Evolutionary conservation across 2,113 vertebrate species (phyloP), one percentile per base, ranked within the genome.

Genomic region (Hyperoodon ampullatus): DNA sequence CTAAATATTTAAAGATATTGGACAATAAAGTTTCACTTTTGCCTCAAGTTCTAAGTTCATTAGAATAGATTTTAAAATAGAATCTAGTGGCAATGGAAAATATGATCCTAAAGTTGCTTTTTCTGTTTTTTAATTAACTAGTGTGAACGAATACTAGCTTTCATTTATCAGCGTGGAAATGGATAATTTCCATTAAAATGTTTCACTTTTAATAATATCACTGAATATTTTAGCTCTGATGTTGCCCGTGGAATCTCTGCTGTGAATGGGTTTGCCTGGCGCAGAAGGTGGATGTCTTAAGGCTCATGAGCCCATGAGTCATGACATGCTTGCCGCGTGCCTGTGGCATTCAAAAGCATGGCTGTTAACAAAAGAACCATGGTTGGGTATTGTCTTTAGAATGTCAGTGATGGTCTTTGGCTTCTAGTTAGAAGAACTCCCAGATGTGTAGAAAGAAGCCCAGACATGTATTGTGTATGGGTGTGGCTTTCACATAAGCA

Each of bases 111-210:
- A 90, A 80, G 50, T 90, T 80, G 63, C 21, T 78, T 92, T 66
- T 95, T 81, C 35, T 86, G 44, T 55, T 58, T 77, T 80, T 88
- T 28, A 16, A 88, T 75, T 61, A 60, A 53, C 15, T 55, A 26
- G 30, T 50, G 4, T 68, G 72, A 55, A 8, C 14, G 35, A 90
- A 78, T 4, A 68, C 58, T 47, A 61, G 28, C 23, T 82, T 95
- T 86, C 11, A 66, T n/a, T 71, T 77, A 47, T 89, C 80, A 87
- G 47, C 86, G 71, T 44, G 35, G 61, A 88, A 95, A 82, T n/a
- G 13, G 89, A 24, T 50, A 8, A 44, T 65, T 65, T 89, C 28
- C 66, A 65, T 53, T 19, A 74, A 47, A 55, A 33, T 8, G 68
- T 63, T 95, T 93, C 26, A 68, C 15, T 93, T 95, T 93, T 50